phyloP scores from a whole-genome alignment of 2,888 invertebrate species.

The Sesia bembeciformis region DNA sequence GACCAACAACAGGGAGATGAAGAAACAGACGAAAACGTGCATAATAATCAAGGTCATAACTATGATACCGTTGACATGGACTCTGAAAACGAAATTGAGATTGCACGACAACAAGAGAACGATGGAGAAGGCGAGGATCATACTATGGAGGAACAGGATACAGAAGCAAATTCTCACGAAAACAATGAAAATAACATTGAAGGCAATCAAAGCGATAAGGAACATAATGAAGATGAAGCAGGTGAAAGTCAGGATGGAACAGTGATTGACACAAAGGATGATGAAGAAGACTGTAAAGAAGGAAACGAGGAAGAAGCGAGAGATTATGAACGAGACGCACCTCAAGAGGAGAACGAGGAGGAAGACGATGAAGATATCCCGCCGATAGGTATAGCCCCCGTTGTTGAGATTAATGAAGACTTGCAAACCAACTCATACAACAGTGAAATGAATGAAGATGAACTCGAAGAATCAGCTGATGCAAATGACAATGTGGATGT shows the following conservation, averaged over 20 bases:
- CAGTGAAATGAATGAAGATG: slow-evolving; percentile 49
- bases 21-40: slow-evolving; percentile 18
- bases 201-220: slow-evolving; percentile 32
- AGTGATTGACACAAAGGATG: background rate
- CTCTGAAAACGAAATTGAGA: slow-evolving; percentile 68
- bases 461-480: slow-evolving; percentile 30
- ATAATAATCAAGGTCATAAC: slow-evolving; percentile 43
- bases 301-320: slow-evolving; percentile 21
- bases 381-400: slow-evolving; percentile 43
- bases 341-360: slow-evolving; percentile 28
- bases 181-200: slow-evolving; percentile 29
- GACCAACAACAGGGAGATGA: slow-evolving; percentile 31
- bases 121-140: slow-evolving; percentile 22
- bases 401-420: slow-evolving; percentile 66
- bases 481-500: slow-evolving; percentile 39
- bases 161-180: slow-evolving; percentile 18
- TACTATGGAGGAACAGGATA: slow-evolving; percentile 24
- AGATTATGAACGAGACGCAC: slow-evolving; percentile 24
- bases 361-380: slow-evolving; percentile 54
- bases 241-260: slow-evolving; percentile 14
- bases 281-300: slow-evolving; percentile 19
- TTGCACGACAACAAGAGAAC: slow-evolving; percentile 48
- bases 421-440: slow-evolving; percentile 45
- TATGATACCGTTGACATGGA: slow-evolving; percentile 69
- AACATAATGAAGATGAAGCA: slow-evolving; percentile 26